Evolutionary conservation across 2,888 invertebrate genomes (phyloP), one percentile per base, ranked within the genome.

Genomic region (Bellardia pandia): DNA sequence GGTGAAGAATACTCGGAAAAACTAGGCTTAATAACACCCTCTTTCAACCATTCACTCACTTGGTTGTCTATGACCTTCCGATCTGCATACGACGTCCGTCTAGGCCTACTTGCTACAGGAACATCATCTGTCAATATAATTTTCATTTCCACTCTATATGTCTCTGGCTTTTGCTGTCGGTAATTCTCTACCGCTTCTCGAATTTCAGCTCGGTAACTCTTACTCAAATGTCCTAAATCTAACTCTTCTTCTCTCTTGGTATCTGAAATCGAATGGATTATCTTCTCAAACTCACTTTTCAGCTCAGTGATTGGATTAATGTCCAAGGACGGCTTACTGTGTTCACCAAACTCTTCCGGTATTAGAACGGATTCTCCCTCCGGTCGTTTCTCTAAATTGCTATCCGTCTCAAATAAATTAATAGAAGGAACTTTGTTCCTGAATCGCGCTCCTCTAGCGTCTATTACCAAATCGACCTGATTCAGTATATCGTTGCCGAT

Each of bases 11-110:
- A 85, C n/a, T 87, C 83, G 8, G 85, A 86, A 33, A 14, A 69
- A 58, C 79, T 88, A 23, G 16, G 62, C 51, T 78, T 56, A 13
- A 89, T 84, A 33, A 89, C 88, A 14, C 88, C 83, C 9, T 89
- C 83, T 13, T 71, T 33, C n/a, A 51, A n/a, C 51, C 51, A 51
- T n/a, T 51, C 51, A n/a, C 51, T 51, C 6, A 51, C 51, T 51
- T 51, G 51, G 6, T 51, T 51, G 0, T 51, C 51, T n/a, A 51
- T 51, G 14, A 4, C n/a, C 51, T 51, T 4, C 51, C n/a, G 51
- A n/a, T 51, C 51, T 2, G 16, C 53, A 33, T 53, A 56, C 3
- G 82, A 78, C 40, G 68, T 71, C 14, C 66, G 68, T n/a, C 86
- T 60, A 2, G 86, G 82, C 4, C 78, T 37, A 4, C 66, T 42